Evolutionary conservation across 1,140 invertebrate species (phyloP).

Genomic region (Platorchestia sp.): DNA sequence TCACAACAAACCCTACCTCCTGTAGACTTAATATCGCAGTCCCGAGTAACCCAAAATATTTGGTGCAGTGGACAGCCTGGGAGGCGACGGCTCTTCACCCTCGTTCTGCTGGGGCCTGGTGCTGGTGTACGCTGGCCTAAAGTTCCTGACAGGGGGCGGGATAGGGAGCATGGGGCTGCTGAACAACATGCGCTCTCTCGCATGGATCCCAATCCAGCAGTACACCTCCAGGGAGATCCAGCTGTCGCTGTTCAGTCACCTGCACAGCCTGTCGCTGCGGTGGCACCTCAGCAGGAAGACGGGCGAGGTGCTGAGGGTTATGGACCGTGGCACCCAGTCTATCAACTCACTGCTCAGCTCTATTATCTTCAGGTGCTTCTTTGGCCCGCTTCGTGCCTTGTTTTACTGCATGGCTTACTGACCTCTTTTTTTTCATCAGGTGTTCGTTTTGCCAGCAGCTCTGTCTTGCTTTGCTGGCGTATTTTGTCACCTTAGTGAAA

Average conservation of each 20-base stretch:
- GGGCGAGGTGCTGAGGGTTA: constrained; percentile 92
- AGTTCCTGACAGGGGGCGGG: constrained; percentile 93
- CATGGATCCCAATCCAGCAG: constrained; percentile 96
- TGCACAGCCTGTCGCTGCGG: constrained; percentile 86
- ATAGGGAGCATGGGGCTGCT: constrained; percentile 92
- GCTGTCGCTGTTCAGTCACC: constrained; percentile 85
- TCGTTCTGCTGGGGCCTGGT: constrained; percentile 90
- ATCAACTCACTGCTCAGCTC: constrained; percentile 94
- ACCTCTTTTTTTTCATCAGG: no score
- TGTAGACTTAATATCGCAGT: no score
- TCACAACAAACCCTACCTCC: no score
- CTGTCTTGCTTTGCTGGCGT: no score
- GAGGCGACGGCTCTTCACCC: constrained; percentile 71
- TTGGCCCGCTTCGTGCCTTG: no score
- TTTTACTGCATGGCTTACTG: no score
- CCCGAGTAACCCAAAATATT: no score
- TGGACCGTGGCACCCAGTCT: constrained; percentile 95
- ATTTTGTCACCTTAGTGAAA: no score
- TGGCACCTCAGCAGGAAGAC: constrained; percentile 96
- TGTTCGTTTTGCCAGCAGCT: no score
- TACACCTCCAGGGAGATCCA: constrained; percentile 94
- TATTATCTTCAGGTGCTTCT: constrained; percentile 80
- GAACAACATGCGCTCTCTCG: constrained; percentile 89
- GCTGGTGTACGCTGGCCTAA: constrained; percentile 86
- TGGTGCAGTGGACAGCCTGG: constrained; percentile 81